phyloP scores from a whole-genome alignment of 2,888 invertebrate species.

The Perithous albicinctus region DNA sequence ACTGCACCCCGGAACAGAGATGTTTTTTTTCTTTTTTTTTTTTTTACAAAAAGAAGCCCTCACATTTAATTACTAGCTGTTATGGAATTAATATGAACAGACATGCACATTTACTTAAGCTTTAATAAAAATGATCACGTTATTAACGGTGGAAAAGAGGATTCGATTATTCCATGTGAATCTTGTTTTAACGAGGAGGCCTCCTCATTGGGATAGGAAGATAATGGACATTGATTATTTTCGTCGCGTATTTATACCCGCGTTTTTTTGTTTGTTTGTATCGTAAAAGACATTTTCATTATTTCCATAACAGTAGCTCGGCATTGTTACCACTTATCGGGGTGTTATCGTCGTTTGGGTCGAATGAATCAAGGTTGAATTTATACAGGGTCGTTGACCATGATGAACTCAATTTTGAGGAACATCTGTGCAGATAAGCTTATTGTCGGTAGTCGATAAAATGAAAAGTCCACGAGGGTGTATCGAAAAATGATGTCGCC shows the following conservation, averaged over 20 bases:
- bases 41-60: background rate
- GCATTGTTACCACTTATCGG: background rate
- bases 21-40: constrained; percentile 8
- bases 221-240: background rate
- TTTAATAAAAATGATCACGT: background rate
- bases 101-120: constrained; percentile 4
- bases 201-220: constrained; percentile 4
- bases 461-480: constrained; percentile 11
- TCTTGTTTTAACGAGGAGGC: constrained; percentile 10
- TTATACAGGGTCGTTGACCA: constrained; percentile 6
- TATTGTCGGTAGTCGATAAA: constrained; percentile 45
- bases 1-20: constrained; percentile 22
- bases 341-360: background rate
- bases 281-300: background rate
- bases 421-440: constrained; percentile 10
- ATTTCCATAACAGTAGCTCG: constrained; percentile 12
- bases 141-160: constrained; percentile 19
- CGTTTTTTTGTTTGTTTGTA: background rate
- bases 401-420: constrained; percentile 27
- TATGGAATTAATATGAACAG: background rate
- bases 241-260: background rate
- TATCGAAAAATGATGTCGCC: constrained; percentile 16
- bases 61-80: constrained; percentile 9
- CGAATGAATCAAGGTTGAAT: background rate
- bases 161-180: constrained; percentile 11